These are phyloP conservation scores for Ctenosaura bakeri DNA, from an alignment of 2,797 vertebrate species.

Conservation along the genomic window DNA sequence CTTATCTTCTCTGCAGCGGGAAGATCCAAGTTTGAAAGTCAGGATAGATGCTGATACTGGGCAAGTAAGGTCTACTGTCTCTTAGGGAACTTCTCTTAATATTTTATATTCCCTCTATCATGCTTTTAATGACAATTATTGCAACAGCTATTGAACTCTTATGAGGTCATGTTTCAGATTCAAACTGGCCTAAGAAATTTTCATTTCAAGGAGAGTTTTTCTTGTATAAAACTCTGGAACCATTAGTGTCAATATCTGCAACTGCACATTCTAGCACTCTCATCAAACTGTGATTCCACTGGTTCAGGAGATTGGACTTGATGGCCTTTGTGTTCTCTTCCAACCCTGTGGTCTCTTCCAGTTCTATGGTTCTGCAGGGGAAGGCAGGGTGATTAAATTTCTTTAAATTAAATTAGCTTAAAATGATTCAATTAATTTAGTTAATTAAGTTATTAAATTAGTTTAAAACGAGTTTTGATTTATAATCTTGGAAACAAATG, in stretches of 20 bases:
- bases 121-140: neutral
- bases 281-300: neutral
- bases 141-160: neutral
- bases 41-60: constrained; percentile 92
- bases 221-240: neutral
- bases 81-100: neutral
- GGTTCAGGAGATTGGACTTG: no score
- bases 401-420: neutral
- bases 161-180: neutral
- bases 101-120: neutral
- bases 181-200: neutral
- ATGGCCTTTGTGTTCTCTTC: no score
- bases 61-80: constrained; percentile 83
- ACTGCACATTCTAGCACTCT: neutral
- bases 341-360: no score
- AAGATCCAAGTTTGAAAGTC: constrained; percentile 98
- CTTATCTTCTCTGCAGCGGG: constrained; percentile 91
- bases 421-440: neutral
- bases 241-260: neutral
- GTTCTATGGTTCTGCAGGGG: neutral
- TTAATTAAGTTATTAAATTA: neutral
- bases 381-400: neutral
- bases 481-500: neutral
- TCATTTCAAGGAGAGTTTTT: neutral
- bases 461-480: neutral